Percentiles rank a stretch among this genome's conserved stretches.
Evolutionary conservation across 1,140 invertebrate species (phyloP).

Genomic region (Belonocnema kinseyi): DNA sequence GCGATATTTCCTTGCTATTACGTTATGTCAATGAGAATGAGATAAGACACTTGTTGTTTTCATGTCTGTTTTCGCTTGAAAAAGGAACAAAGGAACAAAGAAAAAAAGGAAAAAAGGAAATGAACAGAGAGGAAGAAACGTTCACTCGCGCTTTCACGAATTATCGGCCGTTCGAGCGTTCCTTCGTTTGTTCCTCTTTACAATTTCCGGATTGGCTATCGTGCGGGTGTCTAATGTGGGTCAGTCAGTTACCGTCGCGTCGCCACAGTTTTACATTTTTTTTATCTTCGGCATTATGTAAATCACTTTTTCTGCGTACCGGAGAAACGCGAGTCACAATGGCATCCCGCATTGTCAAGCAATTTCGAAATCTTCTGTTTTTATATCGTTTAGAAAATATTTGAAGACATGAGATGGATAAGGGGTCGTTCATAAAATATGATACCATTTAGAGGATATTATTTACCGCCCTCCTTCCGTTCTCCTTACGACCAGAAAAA

Average conservation of each 20-base stretch:
- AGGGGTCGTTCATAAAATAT: no score
- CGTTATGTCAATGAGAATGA: neutral
- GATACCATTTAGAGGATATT: no score
- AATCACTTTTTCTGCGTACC: slow-evolving; percentile 54
- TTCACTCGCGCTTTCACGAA: slow-evolving; percentile 71
- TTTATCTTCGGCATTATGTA: slow-evolving; percentile 61
- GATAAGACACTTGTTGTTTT: slow-evolving; percentile 6
- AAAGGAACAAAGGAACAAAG: neutral
- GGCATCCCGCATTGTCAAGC: no score
- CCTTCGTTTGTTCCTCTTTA: slow-evolving; percentile 49
- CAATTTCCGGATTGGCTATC: slow-evolving; percentile 59
- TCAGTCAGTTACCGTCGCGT: slow-evolving; percentile 47
- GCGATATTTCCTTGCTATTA: neutral
- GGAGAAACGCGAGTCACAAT: no score
- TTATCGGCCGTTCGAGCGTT: slow-evolving; percentile 56
- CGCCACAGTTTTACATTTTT: slow-evolving; percentile 47
- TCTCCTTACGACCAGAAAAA: no score
- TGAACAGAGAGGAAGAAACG: neutral
- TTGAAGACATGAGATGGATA: no score
- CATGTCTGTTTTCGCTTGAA: slow-evolving; percentile 30
- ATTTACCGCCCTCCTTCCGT: no score
- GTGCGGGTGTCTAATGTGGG: slow-evolving; percentile 71
- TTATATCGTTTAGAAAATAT: no score
- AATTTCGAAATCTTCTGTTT: no score
- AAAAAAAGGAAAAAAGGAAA: neutral